Base-by-base conservation (phyloP, 1,140 invertebrate species). In the Gryllus bimaculatus region DNA sequence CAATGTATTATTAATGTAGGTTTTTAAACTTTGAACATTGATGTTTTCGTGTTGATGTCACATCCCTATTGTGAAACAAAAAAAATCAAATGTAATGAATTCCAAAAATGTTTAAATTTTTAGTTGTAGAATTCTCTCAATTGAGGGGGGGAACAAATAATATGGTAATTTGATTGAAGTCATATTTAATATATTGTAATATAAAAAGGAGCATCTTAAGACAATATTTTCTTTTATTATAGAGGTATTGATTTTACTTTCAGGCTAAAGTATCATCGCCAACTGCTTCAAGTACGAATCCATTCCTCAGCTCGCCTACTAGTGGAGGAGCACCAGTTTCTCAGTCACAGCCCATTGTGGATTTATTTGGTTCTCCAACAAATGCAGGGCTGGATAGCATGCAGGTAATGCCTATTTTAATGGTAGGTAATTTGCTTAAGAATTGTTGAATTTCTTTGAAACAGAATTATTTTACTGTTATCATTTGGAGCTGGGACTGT, bases 181-280 rank as follows among this genome's bases (percentile, higher is more conserved):
- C 26, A 39, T 39, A 39, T 39, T 39, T 39, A 39, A 39, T 39
- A 39, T 39, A 39, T 5, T 2, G 26, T 39, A 39, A 39, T 39
- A 39, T 39, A 39, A 39, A 39, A 39, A 2, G 5, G 1, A 39
- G 5, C 26, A 39, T 39, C 1, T 5, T 39, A 39, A 39, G 26
- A 39, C 26, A 39, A 39, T 39, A 39, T 39, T n/a, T n/a, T 39
- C 26, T 39, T 39, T 39, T 39, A 39, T 39, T 39, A 39, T 39
- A 5, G 26, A 39, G 26, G 26, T 39, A 39, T 5, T 39, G 26
- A 66, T 7, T 66, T 81, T 74, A 80, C 13, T 80, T 80, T 79
- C 47, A 94, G 92, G 92, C 93, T 75, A 95, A 95, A 86, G 90
- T 94, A 78, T 91, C 92, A 81, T 94, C 93, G 77, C 91, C 92